phyloP scores from a whole-genome alignment of 1,140 invertebrate genomes.

The Xylocopa sonorina region DNA sequence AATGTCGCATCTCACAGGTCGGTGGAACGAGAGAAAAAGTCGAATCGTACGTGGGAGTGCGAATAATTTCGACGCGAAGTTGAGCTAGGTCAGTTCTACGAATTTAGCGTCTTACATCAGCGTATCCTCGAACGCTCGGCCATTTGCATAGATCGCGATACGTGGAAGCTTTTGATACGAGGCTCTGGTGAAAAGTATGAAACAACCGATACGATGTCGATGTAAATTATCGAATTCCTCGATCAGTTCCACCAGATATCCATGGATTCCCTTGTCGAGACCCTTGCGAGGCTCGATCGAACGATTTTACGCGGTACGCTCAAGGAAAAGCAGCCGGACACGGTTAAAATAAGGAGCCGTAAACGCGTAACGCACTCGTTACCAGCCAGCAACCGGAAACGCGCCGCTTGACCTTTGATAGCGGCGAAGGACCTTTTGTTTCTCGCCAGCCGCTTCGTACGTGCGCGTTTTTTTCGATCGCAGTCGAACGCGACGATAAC shows the following conservation, averaged over 20 bases:
- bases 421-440: constrained; percentile 7
- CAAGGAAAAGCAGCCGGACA: not conserved
- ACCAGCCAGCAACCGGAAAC: not conserved
- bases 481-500: constrained; percentile 9
- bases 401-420: not conserved
- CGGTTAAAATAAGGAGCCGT: not conserved
- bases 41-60: not conserved
- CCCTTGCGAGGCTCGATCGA: too few relatives aligned
- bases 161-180: not conserved
- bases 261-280: too few relatives aligned
- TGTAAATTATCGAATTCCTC: too few relatives aligned
- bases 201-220: too few relatives aligned
- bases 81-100: constrained; percentile 60
- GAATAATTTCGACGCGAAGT: constrained; percentile 17
- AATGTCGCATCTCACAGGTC: too few relatives aligned
- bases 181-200: not conserved
- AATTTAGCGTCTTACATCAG: constrained; percentile 53
- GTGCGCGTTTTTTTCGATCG: not conserved
- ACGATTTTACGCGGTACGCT: not conserved
- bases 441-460: not conserved
- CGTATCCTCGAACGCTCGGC: too few relatives aligned
- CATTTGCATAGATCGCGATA: too few relatives aligned
- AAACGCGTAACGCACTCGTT: not conserved
- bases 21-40: not conserved
- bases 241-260: too few relatives aligned